Base-by-base conservation (phyloP, 2,797 vertebrate genomes). In the Scomberomorus guttatus region DNA sequence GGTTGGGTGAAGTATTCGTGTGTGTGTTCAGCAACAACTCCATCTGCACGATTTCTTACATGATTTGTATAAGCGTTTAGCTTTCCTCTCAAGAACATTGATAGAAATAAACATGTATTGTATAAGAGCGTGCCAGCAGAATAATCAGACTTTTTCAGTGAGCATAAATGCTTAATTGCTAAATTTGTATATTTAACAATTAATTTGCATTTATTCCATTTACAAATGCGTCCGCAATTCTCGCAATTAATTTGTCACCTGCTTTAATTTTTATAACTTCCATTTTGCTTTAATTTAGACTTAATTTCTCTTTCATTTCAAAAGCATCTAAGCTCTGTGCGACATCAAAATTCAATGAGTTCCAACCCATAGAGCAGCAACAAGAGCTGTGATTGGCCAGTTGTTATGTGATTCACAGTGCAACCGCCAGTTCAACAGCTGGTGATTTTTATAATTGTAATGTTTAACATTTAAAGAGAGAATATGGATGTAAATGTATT, bases 31-130 rank as follows among this genome's bases (percentile, higher is more conserved):
- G 54, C 13, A 13, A 37, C 54, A 79, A 58, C 66, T 87, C 74
- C 64, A 82, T 75, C 56, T 83, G 64, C 62, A 66, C 46, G 22
- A 20, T 69, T 76, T 80, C 62, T 54, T 37, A 54, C 57, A 58
- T 39, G 52, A 79, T 70, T 78, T 79, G 15, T 17, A 48, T 2
- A 54, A 72, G 77, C 62, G 78, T 75, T 70, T 48, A 24, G 56
- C 54, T 60, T 29, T 70, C 24, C 24, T 71, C 48, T 65, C 11
- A n/a, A 25, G n/a, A 70, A 11, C 22, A 4, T 50, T 29, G n/a
- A 29, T 46, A 42, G 22, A 57, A 24, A 48, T 18, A 66, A 44
- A 42, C 11, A 42, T 46, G 13, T 0, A 32, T 34, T 66, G n/a
- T 50, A 44, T 13, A 39, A 1, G 11, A 39, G 39, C 4, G 20